phyloP scores from a whole-genome alignment of 2,888 invertebrate species.

The Prosopocoilus inquinatus region DNA sequence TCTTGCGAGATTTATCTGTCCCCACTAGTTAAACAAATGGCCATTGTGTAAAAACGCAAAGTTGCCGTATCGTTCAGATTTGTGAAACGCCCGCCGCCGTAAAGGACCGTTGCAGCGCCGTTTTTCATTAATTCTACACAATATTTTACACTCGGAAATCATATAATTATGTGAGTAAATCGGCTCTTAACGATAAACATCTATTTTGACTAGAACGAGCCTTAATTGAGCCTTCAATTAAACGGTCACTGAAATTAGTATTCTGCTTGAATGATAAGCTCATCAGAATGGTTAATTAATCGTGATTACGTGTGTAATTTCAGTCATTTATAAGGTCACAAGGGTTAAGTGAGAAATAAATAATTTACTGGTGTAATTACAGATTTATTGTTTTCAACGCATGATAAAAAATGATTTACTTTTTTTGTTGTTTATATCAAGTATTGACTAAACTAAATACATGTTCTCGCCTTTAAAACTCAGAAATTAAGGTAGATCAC shows the following conservation, averaged over 20 bases:
- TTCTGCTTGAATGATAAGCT: constrained; percentile 10
- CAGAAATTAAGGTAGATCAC: no score
- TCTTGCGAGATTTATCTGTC: constrained; percentile 43
- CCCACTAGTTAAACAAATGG: constrained; percentile 31
- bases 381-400: no score
- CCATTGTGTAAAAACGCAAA: constrained; percentile 30
- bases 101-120: no score
- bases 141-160: no score
- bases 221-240: constrained; percentile 16
- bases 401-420: no score
- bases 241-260: constrained; percentile 11
- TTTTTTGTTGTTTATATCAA: no score
- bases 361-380: no score
- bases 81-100: not conserved
- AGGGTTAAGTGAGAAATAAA: constrained; percentile 4
- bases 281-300: constrained; percentile 8
- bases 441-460: no score
- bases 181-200: no score
- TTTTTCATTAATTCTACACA: no score
- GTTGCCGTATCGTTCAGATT: not conserved
- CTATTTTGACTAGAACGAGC: constrained; percentile 11
- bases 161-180: no score
- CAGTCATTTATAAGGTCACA: constrained; percentile 11
- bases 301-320: constrained; percentile 6
- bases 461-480: no score